Evolutionary conservation across 2,113 vertebrate genomes (phyloP).

Genomic region (Parotia lawesii): DNA sequence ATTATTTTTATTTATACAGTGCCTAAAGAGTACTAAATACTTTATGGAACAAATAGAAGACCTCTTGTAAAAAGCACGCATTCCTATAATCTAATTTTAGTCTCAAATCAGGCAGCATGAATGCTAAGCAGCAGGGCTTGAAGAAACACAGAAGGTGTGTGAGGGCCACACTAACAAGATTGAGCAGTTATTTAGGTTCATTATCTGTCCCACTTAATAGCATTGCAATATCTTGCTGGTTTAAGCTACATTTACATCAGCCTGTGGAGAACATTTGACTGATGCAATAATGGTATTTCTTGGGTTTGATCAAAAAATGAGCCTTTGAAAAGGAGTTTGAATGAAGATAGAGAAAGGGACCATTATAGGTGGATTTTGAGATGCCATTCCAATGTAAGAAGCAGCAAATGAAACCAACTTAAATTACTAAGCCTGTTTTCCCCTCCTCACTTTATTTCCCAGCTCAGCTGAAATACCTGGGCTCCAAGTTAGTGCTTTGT

Average conservation of each 20-base stretch:
- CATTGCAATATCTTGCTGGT: background rate
- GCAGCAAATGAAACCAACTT: background rate
- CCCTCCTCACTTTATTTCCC: background rate
- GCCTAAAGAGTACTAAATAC: conserved; percentile 58
- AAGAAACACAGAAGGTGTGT: background rate
- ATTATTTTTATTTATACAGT: conserved; percentile 62
- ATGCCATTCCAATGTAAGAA: background rate
- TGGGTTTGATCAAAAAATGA: background rate
- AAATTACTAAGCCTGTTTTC: background rate
- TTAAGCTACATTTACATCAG: background rate
- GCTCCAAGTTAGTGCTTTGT: background rate
- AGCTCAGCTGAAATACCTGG: background rate
- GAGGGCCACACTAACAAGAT: conserved; percentile 21
- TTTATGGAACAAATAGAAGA: conserved; percentile 62
- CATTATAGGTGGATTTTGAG: background rate
- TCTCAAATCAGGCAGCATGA: conserved; percentile 33
- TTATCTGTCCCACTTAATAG: conserved; percentile 44
- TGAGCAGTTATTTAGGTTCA: conserved; percentile 44
- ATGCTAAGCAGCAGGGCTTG: conserved; percentile 41
- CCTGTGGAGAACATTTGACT: background rate
- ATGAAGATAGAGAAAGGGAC: background rate
- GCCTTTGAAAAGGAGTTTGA: background rate
- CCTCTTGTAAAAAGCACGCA: conserved; percentile 54
- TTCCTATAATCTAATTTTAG: conserved; percentile 59
- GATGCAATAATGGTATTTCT: background rate